phyloP scores from a whole-genome alignment of 2,113 vertebrate genomes.

The Protobothrops mucrosquamatus region DNA sequence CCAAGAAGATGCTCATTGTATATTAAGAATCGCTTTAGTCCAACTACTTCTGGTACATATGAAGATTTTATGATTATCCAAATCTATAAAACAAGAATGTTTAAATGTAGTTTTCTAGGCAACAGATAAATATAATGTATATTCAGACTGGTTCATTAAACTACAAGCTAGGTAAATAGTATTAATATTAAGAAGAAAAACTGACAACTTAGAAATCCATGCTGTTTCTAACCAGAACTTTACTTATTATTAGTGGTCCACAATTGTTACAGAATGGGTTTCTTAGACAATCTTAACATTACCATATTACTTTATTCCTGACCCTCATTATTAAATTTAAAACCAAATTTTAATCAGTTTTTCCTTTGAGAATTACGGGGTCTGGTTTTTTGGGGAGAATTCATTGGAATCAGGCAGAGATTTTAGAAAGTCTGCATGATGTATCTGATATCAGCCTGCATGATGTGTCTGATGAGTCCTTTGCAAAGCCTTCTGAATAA shows the following conservation, averaged over 20 bases:
- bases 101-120: accelerated
- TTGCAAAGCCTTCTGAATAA: neutral
- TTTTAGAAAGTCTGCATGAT: neutral
- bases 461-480: neutral
- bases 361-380: neutral
- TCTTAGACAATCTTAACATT: neutral
- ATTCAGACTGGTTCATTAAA: too few relatives aligned
- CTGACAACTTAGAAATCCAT: neutral
- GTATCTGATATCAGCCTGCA: too few relatives aligned
- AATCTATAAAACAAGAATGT: neutral
- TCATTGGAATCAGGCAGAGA: neutral
- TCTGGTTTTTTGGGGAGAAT: neutral
- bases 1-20: neutral
- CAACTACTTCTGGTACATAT: neutral
- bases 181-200: neutral
- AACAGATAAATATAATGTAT: neutral
- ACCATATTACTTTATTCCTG: neutral
- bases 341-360: neutral
- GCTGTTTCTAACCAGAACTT: neutral
- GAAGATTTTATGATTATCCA: conserved; percentile 1
- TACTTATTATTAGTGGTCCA: too few relatives aligned
- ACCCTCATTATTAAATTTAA: neutral
- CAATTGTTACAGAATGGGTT: neutral
- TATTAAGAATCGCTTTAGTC: neutral
- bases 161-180: neutral